A percentile compares a stretch with the other conserved stretches of the same genome.
These are phyloP conservation scores for Psettodes erumei DNA, from an alignment of 2,113 vertebrate species.

Conservation along the genomic window DNA sequence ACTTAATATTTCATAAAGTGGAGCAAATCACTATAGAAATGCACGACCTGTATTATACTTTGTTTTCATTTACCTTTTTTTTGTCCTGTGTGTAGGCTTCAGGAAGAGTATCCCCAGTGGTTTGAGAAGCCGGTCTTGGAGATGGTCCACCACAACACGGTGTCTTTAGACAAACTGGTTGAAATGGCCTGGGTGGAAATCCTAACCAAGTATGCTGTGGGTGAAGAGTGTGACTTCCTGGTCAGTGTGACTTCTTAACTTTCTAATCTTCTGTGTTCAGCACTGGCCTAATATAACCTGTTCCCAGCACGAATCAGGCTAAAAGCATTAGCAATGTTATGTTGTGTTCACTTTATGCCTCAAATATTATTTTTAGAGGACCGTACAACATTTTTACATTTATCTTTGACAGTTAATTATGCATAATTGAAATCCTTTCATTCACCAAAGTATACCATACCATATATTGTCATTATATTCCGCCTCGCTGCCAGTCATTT, in stretches of 20 bases:
- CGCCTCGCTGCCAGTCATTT: background rate
- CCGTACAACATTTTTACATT: background rate
- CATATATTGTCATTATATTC: background rate
- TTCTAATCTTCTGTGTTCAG: background rate
- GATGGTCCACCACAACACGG: conserved; percentile 97
- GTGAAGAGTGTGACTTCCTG: conserved; percentile 96
- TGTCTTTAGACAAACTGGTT: conserved; percentile 96
- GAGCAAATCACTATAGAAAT: background rate
- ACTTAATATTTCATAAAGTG: background rate
- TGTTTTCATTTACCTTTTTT: background rate
- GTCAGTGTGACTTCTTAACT: conserved; percentile 77
- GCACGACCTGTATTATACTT: background rate
- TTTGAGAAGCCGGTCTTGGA: conserved; percentile 97
- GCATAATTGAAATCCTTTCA: background rate
- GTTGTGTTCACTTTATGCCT: background rate
- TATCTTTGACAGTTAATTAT: background rate
- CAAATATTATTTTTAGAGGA: background rate
- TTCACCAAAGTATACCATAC: background rate
- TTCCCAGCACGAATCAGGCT: background rate
- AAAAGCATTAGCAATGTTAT: background rate
- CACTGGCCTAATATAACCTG: background rate
- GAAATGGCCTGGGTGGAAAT: conserved; percentile 96
- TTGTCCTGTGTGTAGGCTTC: conserved; percentile 83
- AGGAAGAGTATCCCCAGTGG: conserved; percentile 96
- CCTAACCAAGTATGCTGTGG: conserved; percentile 97